Conservation (phyloP, 2,888 invertebrate genomes). For the Drosophila parthenogenetica region DNA sequence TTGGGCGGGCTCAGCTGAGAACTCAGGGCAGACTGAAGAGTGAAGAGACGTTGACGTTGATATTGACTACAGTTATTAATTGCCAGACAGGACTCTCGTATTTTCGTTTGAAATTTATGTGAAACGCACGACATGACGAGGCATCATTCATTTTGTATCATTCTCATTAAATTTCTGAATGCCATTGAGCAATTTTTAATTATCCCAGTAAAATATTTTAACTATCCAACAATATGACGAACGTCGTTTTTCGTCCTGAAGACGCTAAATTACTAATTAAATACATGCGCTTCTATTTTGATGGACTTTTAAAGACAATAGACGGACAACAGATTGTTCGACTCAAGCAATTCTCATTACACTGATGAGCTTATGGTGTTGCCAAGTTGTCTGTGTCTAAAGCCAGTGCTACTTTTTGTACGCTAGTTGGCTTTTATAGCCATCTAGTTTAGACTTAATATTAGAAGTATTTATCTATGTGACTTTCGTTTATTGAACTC, state of each 20-base stretch:
- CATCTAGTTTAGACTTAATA: conserved; percentile 24
- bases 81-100: conserved; percentile 30
- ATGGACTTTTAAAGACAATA: conserved; percentile 54
- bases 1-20: conserved; percentile 23
- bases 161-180: conserved; percentile 30
- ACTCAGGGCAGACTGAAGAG: not conserved
- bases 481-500: conserved; percentile 6
- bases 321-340: conserved; percentile 16
- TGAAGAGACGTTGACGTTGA: conserved; percentile 4
- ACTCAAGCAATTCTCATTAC: conserved; percentile 63
- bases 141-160: conserved; percentile 17
- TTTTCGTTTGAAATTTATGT: conserved; percentile 48
- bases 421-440: conserved; percentile 47
- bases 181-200: conserved; percentile 56
- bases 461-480: conserved; percentile 23
- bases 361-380: conserved; percentile 76
- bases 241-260: conserved; percentile 27
- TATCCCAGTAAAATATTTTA: conserved; percentile 55
- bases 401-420: not conserved
- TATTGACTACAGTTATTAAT: conserved; percentile 45
- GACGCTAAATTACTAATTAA: conserved; percentile 60
- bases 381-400: conserved; percentile 53
- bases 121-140: conserved; percentile 39
- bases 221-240: conserved; percentile 69
- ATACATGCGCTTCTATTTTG: conserved; percentile 63